Evolutionary conservation across 2,797 vertebrate species (phyloP), one percentile per base, ranked within the genome.

Genomic region (Gymnothorax reevesii): DNA sequence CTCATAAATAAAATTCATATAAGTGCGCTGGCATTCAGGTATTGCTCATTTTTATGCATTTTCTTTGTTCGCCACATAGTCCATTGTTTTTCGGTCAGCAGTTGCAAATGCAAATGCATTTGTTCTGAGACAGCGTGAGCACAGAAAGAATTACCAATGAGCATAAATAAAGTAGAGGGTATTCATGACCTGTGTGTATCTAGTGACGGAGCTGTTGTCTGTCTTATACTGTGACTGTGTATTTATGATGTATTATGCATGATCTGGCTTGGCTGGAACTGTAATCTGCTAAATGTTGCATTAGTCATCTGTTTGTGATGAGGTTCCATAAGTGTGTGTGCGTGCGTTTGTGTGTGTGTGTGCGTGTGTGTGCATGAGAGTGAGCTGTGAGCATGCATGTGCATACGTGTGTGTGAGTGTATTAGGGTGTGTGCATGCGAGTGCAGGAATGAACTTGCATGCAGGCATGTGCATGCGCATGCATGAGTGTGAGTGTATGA

Each of bases 261-360:
- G 59, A 57, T 73, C 33, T 66, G 60, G 1, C 62, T 22, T 22
- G 59, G 79, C 52, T 69, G 55, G 15, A 8, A 20, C 15, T 62
- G 55, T 55, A 57, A 49, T 77, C 62, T 82, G 77, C 77, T 83
- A 55, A 62, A 69, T 55, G 62, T 57, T 66, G 77, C 80, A 57
- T 83, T 55, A 83, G 54, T 27, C 12, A 42, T 66, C 60, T 82
- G 77, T 60, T 25, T 60, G 20, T 64, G 12, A 59, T 86, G 75
- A 79, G 57, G 73, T 49, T 82, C 60, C 59, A 54, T 64, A 10
- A 17, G 77, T 52, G 20, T 77, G 55, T 87, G 8, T 60, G 55
- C 64, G 49, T 60, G 22, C 80, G 22, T 80, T 33, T 79, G 71
- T 80, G 62, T 42, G 77, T 73, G 80, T 82, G 5, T 9, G 60